Percentiles rank a stretch among this genome's conserved stretches.
phyloP scores from a whole-genome alignment of 2,113 vertebrate species.

The Sceloporus undulatus region DNA sequence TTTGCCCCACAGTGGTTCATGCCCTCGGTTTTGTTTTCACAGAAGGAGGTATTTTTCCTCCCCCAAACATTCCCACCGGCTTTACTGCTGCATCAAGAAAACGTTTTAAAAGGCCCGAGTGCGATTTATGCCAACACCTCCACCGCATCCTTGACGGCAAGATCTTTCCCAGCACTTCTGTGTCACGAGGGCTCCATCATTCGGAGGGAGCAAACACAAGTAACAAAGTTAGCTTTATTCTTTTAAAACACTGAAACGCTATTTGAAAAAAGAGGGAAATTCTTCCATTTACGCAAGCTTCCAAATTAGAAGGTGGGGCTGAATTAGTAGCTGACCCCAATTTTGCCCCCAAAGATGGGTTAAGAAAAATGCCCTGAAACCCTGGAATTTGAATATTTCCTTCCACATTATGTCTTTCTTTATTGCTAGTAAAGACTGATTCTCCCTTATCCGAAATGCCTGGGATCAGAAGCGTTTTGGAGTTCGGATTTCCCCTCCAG shows the following conservation, averaged over 20 bases:
- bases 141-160: background rate
- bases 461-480: too few species aligned
- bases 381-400: too few species aligned
- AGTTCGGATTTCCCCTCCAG: too few species aligned
- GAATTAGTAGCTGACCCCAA: too few species aligned
- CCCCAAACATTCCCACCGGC: background rate
- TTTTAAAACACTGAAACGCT: background rate
- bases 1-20: background rate
- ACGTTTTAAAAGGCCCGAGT: background rate
- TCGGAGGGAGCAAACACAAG: background rate
- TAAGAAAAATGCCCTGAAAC: too few species aligned
- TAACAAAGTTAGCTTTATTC: constrained; percentile 26
- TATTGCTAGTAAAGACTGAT: too few species aligned
- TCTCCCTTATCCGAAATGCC: too few species aligned
- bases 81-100: background rate
- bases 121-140: background rate
- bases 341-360: too few species aligned
- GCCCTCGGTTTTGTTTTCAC: background rate
- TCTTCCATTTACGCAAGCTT: too few species aligned
- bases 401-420: too few species aligned
- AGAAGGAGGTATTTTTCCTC: background rate
- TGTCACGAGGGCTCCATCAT: background rate
- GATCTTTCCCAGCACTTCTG: background rate
- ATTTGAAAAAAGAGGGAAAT: background rate
- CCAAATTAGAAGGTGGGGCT: background rate